phyloP scores from a whole-genome alignment of 2,888 invertebrate genomes.

The Geotrupes spiniger region DNA sequence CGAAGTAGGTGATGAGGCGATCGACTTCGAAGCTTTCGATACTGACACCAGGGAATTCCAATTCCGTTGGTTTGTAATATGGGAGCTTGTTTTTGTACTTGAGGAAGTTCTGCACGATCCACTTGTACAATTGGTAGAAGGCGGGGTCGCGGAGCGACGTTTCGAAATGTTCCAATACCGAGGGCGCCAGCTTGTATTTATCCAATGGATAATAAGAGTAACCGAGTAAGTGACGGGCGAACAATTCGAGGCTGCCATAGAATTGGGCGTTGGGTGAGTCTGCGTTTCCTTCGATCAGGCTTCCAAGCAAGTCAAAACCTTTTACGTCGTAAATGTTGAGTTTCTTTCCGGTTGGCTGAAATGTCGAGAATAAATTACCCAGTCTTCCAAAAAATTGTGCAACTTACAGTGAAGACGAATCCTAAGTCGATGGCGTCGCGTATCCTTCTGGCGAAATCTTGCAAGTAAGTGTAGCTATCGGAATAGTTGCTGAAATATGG shows the following conservation, averaged over 20 bases:
- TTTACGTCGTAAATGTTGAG: constrained; percentile 43
- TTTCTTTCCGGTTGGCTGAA: constrained; percentile 6
- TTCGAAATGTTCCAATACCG: constrained; percentile 60
- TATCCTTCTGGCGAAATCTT: constrained; percentile 57
- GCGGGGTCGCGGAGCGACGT: constrained; percentile 71
- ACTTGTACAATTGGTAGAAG: constrained; percentile 68
- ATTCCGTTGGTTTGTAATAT: constrained; percentile 61
- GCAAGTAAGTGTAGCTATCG: constrained; percentile 50
- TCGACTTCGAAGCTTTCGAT: constrained; percentile 63
- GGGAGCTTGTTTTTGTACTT: constrained; percentile 61
- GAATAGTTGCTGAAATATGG: constrained; percentile 44
- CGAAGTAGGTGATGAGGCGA: constrained; percentile 67
- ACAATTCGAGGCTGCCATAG: constrained; percentile 60
- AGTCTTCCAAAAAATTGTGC: neutral
- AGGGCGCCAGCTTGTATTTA: constrained; percentile 56
- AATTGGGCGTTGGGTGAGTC: constrained; percentile 50
- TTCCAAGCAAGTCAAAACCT: constrained; percentile 57
- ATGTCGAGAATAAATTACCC: neutral
- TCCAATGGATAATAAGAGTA: constrained; percentile 41
- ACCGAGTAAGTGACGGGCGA: constrained; percentile 51
- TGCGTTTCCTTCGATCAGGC: constrained; percentile 53
- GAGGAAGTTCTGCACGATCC: constrained; percentile 56
- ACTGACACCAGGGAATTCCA: constrained; percentile 62
- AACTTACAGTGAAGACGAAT: constrained; percentile 43
- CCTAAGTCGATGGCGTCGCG: constrained; percentile 61